phyloP scores from a whole-genome alignment of 2,113 vertebrate genomes.

The Clarias gariepinus region DNA sequence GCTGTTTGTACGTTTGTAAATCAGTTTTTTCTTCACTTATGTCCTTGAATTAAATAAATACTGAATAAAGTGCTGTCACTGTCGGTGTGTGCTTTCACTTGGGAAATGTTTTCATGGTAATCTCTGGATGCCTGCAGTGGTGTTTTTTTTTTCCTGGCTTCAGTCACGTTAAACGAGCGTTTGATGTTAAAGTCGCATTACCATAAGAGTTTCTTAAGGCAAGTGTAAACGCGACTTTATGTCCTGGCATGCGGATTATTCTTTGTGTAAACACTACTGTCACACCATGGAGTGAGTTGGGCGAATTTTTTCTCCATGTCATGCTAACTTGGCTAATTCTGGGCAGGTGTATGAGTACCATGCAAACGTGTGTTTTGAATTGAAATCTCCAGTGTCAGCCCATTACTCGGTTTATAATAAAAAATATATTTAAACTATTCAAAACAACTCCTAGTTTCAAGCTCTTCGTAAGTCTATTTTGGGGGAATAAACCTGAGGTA shows the following conservation, averaged over 20 bases:
- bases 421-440: neutral
- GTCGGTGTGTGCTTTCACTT: neutral
- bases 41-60: slow-evolving; percentile 41
- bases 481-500: neutral
- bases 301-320: neutral
- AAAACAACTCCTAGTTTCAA: neutral
- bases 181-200: slow-evolving; percentile 32
- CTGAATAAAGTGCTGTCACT: slow-evolving; percentile 3
- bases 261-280: neutral
- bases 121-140: slow-evolving; percentile 12
- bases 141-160: neutral
- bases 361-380: neutral
- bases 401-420: too few species aligned
- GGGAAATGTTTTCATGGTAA: neutral
- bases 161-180: slow-evolving; percentile 4
- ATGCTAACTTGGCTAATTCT: slow-evolving; percentile 10
- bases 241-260: neutral
- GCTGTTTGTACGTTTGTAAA: slow-evolving; percentile 38
- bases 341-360: neutral
- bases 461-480: neutral
- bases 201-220: slow-evolving; percentile 33
- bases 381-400: neutral
- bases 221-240: slow-evolving; percentile 21
- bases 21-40: slow-evolving; percentile 9
- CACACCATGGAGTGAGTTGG: neutral